phyloP scores from a whole-genome alignment of 2,797 vertebrate genomes.

The Aulostomus chinensis region DNA sequence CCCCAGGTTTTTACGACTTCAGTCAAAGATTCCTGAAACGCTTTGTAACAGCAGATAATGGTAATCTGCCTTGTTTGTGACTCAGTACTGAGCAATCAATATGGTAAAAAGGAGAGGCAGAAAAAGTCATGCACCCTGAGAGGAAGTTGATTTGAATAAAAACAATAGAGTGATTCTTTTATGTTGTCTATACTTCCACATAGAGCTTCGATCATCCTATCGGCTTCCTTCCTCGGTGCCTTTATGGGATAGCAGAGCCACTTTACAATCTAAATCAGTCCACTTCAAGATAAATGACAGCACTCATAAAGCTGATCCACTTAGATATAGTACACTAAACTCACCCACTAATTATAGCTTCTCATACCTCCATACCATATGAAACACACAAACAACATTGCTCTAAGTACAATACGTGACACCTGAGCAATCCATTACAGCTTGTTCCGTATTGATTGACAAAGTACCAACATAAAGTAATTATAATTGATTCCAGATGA shows the following conservation, averaged over 20 bases:
- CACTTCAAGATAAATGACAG: slow-evolving; percentile 51
- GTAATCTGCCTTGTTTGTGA: slow-evolving; percentile 76
- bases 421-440: slow-evolving; percentile 72
- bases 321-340: slow-evolving; percentile 44
- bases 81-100: slow-evolving; percentile 68
- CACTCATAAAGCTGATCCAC: slow-evolving; percentile 51
- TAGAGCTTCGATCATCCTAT: slow-evolving; percentile 31
- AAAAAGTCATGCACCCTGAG: slow-evolving; percentile 41
- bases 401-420: slow-evolving; percentile 63
- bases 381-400: slow-evolving; percentile 63
- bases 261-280: slow-evolving; percentile 43
- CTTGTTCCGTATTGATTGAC: slow-evolving; percentile 79
- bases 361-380: slow-evolving; percentile 25
- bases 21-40: slow-evolving; percentile 79
- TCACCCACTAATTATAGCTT: slow-evolving; percentile 45
- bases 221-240: slow-evolving; percentile 4
- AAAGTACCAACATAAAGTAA: slow-evolving; percentile 82
- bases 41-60: slow-evolving; percentile 83
- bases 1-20: slow-evolving; percentile 77
- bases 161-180: slow-evolving; percentile 64
- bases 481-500: slow-evolving; percentile 85
- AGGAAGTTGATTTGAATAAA: slow-evolving; percentile 78
- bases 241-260: slow-evolving; percentile 23
- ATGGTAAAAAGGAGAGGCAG: slow-evolving; percentile 43
- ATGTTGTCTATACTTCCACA: slow-evolving; percentile 44